phyloP scores from a whole-genome alignment of 2,888 invertebrate species.

The Dyspetes luteomarginatus region DNA sequence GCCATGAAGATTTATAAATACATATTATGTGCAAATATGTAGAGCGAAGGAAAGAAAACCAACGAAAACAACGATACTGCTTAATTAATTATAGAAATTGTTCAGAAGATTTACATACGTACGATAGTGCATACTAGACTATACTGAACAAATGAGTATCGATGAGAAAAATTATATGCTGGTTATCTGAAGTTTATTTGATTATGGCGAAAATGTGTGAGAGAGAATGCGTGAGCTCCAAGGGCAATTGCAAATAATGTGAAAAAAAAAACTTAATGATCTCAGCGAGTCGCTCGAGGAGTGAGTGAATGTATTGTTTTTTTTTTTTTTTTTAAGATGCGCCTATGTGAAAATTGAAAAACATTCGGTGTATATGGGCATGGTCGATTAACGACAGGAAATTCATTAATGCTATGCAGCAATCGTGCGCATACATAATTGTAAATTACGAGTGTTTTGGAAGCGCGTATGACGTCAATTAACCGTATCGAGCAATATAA shows the following conservation, averaged over 20 bases:
- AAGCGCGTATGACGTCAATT: slow-evolving; percentile 36
- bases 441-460: slow-evolving; percentile 3
- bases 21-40: slow-evolving; percentile 41
- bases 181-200: slow-evolving; percentile 19
- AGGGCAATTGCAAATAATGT: slow-evolving; percentile 53
- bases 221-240: slow-evolving; percentile 61
- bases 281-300: slow-evolving; percentile 69
- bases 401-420: slow-evolving; percentile 14
- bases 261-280: slow-evolving; percentile 61
- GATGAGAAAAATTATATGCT: slow-evolving; percentile 5
- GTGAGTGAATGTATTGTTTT: slow-evolving; percentile 49
- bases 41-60: slow-evolving; percentile 30
- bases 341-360: slow-evolving; percentile 23
- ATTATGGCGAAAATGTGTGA: slow-evolving; percentile 61
- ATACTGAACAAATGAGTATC: slow-evolving; percentile 6
- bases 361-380: slow-evolving; percentile 17
- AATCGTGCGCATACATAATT: slow-evolving; percentile 24
- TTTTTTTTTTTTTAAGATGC: background rate
- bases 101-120: slow-evolving; percentile 21
- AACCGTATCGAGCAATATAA: slow-evolving; percentile 50
- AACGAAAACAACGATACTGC: slow-evolving; percentile 42
- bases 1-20: slow-evolving; percentile 69
- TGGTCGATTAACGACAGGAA: slow-evolving; percentile 39
- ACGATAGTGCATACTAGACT: slow-evolving; percentile 27
- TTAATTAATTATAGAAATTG: slow-evolving; percentile 29